Percentiles rank a stretch among this genome's conserved stretches.
Evolutionary conservation across 37 sponge, comb jelly and placozoan genomes (phyloP).

Genomic region (Lycopodina hypogea): DNA sequence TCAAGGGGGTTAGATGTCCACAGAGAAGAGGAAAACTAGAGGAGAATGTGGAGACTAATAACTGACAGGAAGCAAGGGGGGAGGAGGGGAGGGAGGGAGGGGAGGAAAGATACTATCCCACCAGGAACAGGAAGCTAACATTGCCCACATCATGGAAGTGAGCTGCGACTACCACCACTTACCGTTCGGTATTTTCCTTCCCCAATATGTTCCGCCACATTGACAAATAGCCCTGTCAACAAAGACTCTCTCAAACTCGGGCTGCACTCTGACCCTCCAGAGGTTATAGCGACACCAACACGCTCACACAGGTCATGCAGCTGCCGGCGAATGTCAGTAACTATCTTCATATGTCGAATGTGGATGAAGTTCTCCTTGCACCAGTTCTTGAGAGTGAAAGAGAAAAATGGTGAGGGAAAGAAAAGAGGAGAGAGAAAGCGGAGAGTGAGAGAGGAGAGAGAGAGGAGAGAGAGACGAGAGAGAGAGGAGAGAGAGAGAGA

Average conservation of each 20-base stretch:
- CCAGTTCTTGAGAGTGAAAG: slow-evolving; percentile 56
- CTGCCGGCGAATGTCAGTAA: slow-evolving; percentile 69
- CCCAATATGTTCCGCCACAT: slow-evolving; percentile 66
- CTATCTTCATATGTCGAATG: slow-evolving; percentile 68
- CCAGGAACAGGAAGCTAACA: too few species aligned
- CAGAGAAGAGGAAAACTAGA: too few species aligned
- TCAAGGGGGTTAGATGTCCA: too few species aligned
- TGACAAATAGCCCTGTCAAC: slow-evolving; percentile 63
- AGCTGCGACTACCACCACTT: neutral
- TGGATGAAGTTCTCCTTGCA: slow-evolving; percentile 87
- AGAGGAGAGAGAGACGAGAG: too few species aligned
- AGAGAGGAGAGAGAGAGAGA: too few species aligned
- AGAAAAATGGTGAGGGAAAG: neutral
- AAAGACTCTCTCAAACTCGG: slow-evolving; percentile 33
- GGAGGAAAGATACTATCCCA: too few species aligned
- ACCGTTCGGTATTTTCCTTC: slow-evolving; percentile 78
- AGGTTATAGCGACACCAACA: slow-evolving; percentile 38
- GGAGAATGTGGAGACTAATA: too few species aligned
- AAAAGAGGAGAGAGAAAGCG: neutral
- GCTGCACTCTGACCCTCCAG: slow-evolving; percentile 40
- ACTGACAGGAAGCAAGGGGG: too few species aligned
- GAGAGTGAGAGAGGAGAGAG: too few species aligned
- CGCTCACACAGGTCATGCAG: slow-evolving; percentile 66
- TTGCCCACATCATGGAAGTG: too few species aligned
- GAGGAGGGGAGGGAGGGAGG: too few species aligned